Conservation (phyloP, 2,888 invertebrate species). For the Drosophila eohydei region DNA sequence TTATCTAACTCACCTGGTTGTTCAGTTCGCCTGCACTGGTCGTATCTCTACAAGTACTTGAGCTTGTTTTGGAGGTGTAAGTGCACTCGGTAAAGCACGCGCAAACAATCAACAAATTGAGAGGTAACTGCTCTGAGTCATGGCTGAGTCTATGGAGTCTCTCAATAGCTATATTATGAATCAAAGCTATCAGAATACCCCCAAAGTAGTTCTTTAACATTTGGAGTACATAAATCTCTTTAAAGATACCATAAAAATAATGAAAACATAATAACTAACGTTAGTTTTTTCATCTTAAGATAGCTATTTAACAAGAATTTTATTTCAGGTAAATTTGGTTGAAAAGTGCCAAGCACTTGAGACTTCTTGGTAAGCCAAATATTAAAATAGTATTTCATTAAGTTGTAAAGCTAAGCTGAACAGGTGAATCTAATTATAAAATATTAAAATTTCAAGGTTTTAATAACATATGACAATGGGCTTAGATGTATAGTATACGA, state of each 20-base stretch:
- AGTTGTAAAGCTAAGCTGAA: neutral
- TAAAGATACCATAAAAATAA: neutral
- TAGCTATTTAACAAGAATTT: no score
- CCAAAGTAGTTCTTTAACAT: neutral
- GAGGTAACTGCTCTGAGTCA: constrained; percentile 2
- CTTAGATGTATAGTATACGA: no score
- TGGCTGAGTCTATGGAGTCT: neutral
- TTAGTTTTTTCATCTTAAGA: no score
- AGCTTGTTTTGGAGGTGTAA: constrained; percentile 5
- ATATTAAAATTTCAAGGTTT: no score
- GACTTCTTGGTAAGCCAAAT: neutral
- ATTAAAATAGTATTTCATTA: neutral
- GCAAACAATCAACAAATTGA: neutral
- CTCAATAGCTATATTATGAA: constrained; percentile 1
- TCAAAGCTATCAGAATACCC: neutral
- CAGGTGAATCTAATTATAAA: no score
- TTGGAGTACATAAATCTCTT: neutral
- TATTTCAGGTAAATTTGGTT: neutral
- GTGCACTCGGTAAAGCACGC: constrained; percentile 3
- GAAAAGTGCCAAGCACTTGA: neutral
- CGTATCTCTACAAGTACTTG: constrained; percentile 11
- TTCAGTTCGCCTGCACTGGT: constrained; percentile 48
- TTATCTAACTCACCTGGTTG: constrained; percentile 9
- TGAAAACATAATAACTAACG: neutral
- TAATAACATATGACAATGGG: no score